Percentiles rank a stretch among this genome's conserved stretches.
Evolutionary conservation across 2,797 vertebrate genomes (phyloP).

Genomic region (Lemur catta): DNA sequence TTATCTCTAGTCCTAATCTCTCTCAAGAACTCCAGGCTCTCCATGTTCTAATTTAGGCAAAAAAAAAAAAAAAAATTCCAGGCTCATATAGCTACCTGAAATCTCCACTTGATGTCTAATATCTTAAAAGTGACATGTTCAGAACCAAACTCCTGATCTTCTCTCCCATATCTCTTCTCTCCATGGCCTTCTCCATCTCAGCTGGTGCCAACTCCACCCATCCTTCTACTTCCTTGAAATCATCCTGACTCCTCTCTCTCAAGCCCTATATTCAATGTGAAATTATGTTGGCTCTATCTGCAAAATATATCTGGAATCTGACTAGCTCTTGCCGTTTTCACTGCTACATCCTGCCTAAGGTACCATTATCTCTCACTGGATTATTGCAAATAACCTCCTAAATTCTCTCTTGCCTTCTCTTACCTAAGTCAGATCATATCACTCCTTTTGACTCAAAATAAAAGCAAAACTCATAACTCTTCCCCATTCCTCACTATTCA

Average conservation of each 20-base stretch:
- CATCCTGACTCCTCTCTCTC: not conserved
- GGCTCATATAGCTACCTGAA: not conserved
- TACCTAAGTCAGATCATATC: not conserved
- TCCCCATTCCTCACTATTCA: not conserved
- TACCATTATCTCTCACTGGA: not conserved
- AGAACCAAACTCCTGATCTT: not conserved
- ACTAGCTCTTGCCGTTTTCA: not conserved
- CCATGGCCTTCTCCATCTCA: not conserved
- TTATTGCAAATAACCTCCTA: not conserved
- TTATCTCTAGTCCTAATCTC: not conserved
- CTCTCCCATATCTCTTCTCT: not conserved
- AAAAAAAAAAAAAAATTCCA: not conserved
- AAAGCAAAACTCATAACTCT: not conserved
- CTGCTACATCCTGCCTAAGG: not conserved
- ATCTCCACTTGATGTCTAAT: not conserved
- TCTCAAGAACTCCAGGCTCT: not conserved
- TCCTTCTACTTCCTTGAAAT: not conserved
- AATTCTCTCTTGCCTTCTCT: not conserved
- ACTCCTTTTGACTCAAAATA: not conserved
- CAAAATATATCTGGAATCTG: not conserved
- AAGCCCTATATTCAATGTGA: not conserved
- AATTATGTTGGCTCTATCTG: not conserved
- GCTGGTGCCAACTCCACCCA: not conserved
- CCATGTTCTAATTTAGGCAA: too few relatives aligned
- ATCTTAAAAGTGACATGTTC: not conserved